phyloP scores from a whole-genome alignment of 2,113 vertebrate genomes.

The Emydocephalus ijimae region DNA sequence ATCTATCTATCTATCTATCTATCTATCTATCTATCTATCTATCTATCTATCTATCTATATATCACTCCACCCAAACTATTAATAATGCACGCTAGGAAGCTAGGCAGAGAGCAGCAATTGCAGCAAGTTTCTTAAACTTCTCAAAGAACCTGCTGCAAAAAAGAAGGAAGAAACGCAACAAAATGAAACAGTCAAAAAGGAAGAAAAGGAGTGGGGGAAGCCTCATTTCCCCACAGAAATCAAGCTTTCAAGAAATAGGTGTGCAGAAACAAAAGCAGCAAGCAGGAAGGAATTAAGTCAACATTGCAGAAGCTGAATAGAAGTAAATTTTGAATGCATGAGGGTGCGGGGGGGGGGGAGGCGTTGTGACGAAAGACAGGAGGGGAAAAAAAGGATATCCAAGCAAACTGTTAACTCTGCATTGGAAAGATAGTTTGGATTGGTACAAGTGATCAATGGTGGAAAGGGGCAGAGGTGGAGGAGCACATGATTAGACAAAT shows the following conservation, averaged over 20 bases:
- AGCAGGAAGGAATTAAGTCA: constrained; percentile 9
- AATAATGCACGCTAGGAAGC: neutral
- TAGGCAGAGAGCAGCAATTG: neutral
- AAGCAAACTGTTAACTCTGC: neutral
- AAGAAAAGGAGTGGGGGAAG: neutral
- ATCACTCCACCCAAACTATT: neutral
- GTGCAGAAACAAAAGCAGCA: neutral
- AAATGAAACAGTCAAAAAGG: neutral
- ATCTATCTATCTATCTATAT: too few species aligned
- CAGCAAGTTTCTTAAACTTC: too few species aligned
- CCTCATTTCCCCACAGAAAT: neutral
- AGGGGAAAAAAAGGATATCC: neutral
- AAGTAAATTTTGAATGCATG: constrained; percentile 29
- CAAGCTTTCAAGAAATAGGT: constrained; percentile 19
- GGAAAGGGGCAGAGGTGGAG: neutral
- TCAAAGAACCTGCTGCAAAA: neutral
- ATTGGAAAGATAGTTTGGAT: constrained; percentile 42
- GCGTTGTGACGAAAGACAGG: constrained; percentile 1
- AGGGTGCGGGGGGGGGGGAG: neutral
- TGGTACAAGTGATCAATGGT: constrained; percentile 23
- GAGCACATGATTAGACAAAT: constrained; percentile 28
- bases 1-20: too few species aligned
- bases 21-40: too few species aligned
- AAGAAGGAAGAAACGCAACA: neutral
- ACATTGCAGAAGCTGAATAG: neutral